Evolutionary conservation across 2,888 invertebrate species (phyloP), one percentile per base, ranked within the genome.

Genomic region (Eretmocerus hayati): DNA sequence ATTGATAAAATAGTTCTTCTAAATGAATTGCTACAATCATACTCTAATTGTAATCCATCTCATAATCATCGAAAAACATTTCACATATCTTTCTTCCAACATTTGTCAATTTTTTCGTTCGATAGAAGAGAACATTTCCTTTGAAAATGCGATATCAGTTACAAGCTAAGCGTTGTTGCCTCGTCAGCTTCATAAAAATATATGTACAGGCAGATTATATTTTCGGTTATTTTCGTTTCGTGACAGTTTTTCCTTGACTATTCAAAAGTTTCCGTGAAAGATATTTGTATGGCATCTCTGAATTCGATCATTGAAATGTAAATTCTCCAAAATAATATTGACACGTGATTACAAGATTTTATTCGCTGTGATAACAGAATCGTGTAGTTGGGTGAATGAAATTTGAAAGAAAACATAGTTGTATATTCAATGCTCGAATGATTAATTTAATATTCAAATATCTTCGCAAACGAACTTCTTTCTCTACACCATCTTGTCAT

Each of bases 181-280:
- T 68, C 63, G 64, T 66, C 62, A 66, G 66, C 66, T 67, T 68
- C 66, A 69, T 68, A 69, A 69, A 71, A 71, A 70, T 71, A 71
- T 70, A 67, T 67, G 59, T 55, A 55, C 59, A 62, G 49, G 26
- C 49, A 44, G 52, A 46, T 46, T 53, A 50, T 53, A 41, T 31
- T 43, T 36, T 18, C 42, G 44, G 42, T 47, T 50, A 43, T 38
- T 26, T 38, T 45, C 44, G n/a, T 35, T 16, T 48, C 48, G 20
- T 19, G 6, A 13, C 42, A 41, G 33, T 42, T 35, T 38, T 44
- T 50, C n/a, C 11, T 46, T 21, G 21, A 47, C 39, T 43, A 30
- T 49, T 38, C 26, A 18, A 49, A 37, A 42, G 42, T 52, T 46
- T 2, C 36, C 30, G 49, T 49, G 43, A 52, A 43, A 41, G 46